These are phyloP conservation scores for Linnaemya vulpina DNA, from an alignment of 2,888 invertebrate genomes.

Conservation along the genomic window DNA sequence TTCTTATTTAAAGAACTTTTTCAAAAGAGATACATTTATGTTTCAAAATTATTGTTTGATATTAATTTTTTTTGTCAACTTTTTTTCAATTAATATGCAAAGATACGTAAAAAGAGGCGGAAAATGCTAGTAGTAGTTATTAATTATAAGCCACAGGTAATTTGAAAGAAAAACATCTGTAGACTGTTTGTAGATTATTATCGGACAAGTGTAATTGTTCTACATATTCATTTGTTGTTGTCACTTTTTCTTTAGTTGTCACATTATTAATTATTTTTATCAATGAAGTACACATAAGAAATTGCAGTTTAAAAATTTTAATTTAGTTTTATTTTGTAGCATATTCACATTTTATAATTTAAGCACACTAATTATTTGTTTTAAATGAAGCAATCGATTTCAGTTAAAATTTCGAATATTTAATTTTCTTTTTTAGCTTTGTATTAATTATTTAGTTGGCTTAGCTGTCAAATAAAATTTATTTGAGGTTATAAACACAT, in stretches of 20 bases:
- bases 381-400: background rate
- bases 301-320: background rate
- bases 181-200: slow-evolving; percentile 55
- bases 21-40: background rate
- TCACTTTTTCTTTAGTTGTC: slow-evolving; percentile 3
- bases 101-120: slow-evolving; percentile 83
- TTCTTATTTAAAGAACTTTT: slow-evolving; percentile 10
- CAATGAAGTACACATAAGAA: background rate
- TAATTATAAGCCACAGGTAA: slow-evolving; percentile 83
- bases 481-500: too few relatives aligned
- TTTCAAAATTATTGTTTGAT: slow-evolving; percentile 38
- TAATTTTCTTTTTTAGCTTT: background rate
- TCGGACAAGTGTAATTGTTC: slow-evolving; percentile 48
- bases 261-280: slow-evolving; percentile 19
- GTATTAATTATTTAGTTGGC: slow-evolving; percentile 14
- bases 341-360: background rate
- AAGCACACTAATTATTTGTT: too few relatives aligned
- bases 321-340: slow-evolving; percentile 1
- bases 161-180: slow-evolving; percentile 71
- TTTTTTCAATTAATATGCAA: slow-evolving; percentile 73
- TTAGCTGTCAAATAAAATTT: background rate
- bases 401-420: background rate
- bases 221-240: slow-evolving; percentile 18
- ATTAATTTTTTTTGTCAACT: slow-evolving; percentile 73
- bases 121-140: slow-evolving; percentile 83